Conservation (phyloP, 2,888 invertebrate species). For the Ceramica pisi region DNA sequence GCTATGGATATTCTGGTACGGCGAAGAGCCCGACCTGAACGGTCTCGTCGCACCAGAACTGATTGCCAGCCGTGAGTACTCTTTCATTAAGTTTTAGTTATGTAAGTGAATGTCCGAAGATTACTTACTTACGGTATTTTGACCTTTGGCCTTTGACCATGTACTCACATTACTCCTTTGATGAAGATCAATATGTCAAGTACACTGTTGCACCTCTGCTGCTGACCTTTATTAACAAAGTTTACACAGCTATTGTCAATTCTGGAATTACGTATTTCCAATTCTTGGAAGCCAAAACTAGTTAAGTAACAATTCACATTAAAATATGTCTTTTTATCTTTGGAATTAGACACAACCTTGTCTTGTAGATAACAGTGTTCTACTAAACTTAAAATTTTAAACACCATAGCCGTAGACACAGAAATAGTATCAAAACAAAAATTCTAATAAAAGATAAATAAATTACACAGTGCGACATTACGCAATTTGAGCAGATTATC, state of each 20-base stretch:
- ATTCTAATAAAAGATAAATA: slow-evolving; percentile 22
- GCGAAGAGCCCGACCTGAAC: slow-evolving; percentile 97
- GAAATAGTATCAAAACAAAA: slow-evolving; percentile 23
- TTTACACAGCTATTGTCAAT: neutral
- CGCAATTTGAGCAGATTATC: slow-evolving; percentile 62
- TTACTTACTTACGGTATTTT: neutral
- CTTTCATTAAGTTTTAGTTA: neutral
- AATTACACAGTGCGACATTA: slow-evolving; percentile 37
- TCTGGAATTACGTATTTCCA: neutral
- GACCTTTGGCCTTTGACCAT: slow-evolving; percentile 10
- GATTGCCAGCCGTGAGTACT: slow-evolving; percentile 95
- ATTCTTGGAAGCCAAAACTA: slow-evolving; percentile 7
- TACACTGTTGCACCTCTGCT: neutral
- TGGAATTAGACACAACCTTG: slow-evolving; percentile 43
- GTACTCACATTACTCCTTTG: slow-evolving; percentile 4
- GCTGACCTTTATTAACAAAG: slow-evolving; percentile 1
- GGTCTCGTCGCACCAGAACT: slow-evolving; percentile 96
- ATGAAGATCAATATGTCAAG: slow-evolving; percentile 25
- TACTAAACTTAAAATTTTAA: slow-evolving; percentile 33
- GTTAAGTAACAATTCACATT: neutral
- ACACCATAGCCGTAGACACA: slow-evolving; percentile 17
- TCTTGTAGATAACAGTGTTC: slow-evolving; percentile 37
- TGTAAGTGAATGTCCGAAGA: neutral
- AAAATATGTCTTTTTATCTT: slow-evolving; percentile 13
- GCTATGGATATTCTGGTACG: slow-evolving; percentile 99